Evolutionary conservation across 2,113 vertebrate species (phyloP).

Genomic region (Macaca nemestrina): DNA sequence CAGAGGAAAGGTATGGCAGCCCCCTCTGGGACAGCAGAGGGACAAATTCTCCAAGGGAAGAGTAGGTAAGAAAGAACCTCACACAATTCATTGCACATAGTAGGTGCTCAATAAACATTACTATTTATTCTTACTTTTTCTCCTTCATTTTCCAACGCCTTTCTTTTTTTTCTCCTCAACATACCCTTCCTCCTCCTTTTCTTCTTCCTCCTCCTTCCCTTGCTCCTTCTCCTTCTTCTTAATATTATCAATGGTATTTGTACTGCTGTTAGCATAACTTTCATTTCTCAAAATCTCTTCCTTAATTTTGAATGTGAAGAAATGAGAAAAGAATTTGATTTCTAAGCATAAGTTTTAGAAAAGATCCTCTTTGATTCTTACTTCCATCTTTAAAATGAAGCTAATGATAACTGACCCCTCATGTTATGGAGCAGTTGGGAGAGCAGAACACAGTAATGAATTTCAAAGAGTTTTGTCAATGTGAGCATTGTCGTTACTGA

Average conservation of each 20-base stretch:
- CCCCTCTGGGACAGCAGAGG: not conserved
- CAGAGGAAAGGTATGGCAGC: not conserved
- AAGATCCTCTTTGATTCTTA: not conserved
- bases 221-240: not conserved
- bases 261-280: not conserved
- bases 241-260: not conserved
- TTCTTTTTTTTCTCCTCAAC: no score
- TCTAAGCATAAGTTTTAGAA: not conserved
- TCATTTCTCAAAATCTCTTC: not conserved
- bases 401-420: not conserved
- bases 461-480: not conserved
- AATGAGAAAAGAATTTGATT: not conserved
- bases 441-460: not conserved
- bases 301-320: not conserved
- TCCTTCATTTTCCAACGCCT: not conserved
- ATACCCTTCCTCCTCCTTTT: not conserved
- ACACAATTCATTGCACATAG: accelerated
- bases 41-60: not conserved
- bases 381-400: not conserved
- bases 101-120: not conserved
- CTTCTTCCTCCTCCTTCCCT: accelerated
- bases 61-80: not conserved
- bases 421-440: not conserved
- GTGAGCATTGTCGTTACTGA: not conserved
- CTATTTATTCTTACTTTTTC: not conserved